Base-by-base conservation (phyloP, 2,888 invertebrate genomes). In the Harpalus rufipes region DNA sequence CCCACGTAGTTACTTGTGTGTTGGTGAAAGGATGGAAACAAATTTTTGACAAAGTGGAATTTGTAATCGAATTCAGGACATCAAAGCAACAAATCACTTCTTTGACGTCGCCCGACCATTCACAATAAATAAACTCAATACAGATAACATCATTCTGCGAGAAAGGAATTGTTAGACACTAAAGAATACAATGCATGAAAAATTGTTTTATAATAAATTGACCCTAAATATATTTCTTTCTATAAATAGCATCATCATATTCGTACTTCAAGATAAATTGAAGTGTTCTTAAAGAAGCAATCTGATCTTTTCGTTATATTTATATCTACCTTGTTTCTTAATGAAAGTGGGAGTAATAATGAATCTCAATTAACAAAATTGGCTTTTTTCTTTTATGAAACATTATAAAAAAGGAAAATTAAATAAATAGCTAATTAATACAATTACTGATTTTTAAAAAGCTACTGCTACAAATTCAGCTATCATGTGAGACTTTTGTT, bases 141-240 rank as follows among this genome's bases (percentile, higher is more conserved):
- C 3, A 21, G 32, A 63, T 63, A 63, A 63, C 63, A 63, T 63
- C 63, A 25, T 18, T 16, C 10, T 1, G 7, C 0, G 21, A 63
- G 18, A 8, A 21, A 63, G 16, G 63, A 63, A 21, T 63, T 18
- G 25, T 10, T 63, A 0, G 18, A 25, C 12, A 25, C 63, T 32
- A 63, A 18, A 63, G 63, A 63, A 63, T 18, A 63, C 18, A 12
- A 12, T 18, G 12, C 18, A 7, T 10, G 1, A 8, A 14, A 16
- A 25, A 25, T 63, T 63, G 63, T 63, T 63, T 41, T 41, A 44
- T 44, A 74, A 74, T 74, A 74, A 74, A 44, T 74, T 44, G 72
- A 0, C 51, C 8, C 8, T 14, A 74, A 74, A 74, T 74, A 18
- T 68, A 14, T 14, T 10, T 74, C 72, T 18, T n/a, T 4, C 18